Evolutionary conservation across 2,888 invertebrate genomes (phyloP).

Genomic region (Apamea sordens): DNA sequence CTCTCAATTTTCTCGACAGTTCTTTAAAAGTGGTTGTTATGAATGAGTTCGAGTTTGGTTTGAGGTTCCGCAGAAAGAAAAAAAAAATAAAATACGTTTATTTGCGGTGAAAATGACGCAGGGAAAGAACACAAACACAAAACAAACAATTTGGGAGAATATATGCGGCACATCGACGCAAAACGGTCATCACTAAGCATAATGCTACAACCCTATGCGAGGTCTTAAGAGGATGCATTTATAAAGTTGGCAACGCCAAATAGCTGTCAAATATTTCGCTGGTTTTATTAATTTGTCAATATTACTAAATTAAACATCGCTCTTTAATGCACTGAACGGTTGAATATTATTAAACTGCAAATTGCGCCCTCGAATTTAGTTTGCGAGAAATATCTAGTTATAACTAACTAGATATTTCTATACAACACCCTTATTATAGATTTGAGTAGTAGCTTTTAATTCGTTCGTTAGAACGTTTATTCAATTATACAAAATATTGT

Average conservation of each 20-base stretch:
- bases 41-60: neutral
- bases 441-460: too few species aligned
- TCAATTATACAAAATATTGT: neutral
- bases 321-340: neutral
- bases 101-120: too few species aligned
- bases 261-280: neutral
- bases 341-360: neutral
- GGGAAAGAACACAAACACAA: neutral
- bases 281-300: neutral
- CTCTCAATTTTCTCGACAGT: slow-evolving; percentile 77
- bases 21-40: slow-evolving; percentile 65
- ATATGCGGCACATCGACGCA: too few species aligned
- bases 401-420: neutral
- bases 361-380: neutral
- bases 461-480: too few species aligned
- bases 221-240: neutral
- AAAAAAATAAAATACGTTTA: neutral
- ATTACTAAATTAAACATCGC: neutral
- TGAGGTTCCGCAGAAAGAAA: slow-evolving; percentile 40
- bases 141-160: neutral
- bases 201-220: too few species aligned
- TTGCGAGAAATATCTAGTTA: neutral
- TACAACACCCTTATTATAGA: neutral
- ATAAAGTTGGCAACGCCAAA: neutral
- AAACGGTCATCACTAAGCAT: too few species aligned